Evolutionary conservation across 2,888 invertebrate species (phyloP).

Genomic region (Drosophila antonietae): DNA sequence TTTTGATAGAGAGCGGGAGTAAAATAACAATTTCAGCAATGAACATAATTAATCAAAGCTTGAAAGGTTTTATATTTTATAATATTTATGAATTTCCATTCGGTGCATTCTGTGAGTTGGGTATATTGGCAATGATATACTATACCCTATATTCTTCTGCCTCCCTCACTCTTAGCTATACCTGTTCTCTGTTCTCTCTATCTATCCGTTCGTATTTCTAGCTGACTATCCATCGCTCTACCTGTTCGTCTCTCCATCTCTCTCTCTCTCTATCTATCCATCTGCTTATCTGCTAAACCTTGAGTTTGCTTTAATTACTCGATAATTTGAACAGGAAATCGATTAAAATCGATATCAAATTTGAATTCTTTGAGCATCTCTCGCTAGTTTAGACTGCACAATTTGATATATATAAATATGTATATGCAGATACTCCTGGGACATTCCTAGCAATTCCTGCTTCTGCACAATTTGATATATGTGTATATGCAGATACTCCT

Average conservation of each 20-base stretch:
- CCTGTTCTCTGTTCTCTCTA: too few relatives aligned
- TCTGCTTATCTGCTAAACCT: too few relatives aligned
- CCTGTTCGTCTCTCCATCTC: background rate
- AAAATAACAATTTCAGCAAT: slow-evolving; percentile 4
- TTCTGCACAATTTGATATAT: background rate
- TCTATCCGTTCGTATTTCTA: too few relatives aligned
- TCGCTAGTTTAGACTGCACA: background rate
- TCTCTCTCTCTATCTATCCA: background rate
- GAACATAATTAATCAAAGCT: slow-evolving; percentile 7
- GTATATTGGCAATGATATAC: background rate
- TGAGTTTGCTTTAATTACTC: too few relatives aligned
- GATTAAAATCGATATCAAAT: too few relatives aligned
- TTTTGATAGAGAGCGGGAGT: background rate
- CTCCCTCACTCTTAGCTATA: too few relatives aligned
- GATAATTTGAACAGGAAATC: too few relatives aligned
- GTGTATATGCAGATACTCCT: too few relatives aligned
- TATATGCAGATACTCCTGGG: too few relatives aligned
- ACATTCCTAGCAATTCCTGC: background rate
- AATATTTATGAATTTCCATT: background rate
- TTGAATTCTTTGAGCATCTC: background rate
- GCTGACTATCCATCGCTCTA: background rate
- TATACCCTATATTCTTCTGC: too few relatives aligned
- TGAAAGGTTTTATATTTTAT: slow-evolving; percentile 6
- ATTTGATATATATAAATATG: background rate
- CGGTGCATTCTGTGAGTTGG: background rate